These are phyloP conservation scores for Artemia sinica DNA, from an alignment of 2,888 invertebrate species.

Conservation along the genomic window DNA sequence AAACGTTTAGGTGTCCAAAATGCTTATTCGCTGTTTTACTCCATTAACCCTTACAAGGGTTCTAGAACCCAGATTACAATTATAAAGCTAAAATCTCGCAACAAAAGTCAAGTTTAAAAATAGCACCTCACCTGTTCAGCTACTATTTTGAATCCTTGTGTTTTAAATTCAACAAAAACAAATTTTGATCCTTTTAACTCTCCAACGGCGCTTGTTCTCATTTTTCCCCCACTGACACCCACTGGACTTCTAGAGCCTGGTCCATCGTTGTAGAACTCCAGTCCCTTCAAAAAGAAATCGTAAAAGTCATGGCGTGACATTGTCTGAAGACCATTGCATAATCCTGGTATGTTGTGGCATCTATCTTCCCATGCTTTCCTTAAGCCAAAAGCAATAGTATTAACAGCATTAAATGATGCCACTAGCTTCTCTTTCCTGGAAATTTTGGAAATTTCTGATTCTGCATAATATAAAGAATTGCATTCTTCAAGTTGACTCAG, in stretches of 20 bases:
- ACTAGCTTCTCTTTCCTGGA: slow-evolving; percentile 12
- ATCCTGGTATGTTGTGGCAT: slow-evolving; percentile 26
- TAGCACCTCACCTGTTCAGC: not conserved
- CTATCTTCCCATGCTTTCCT: slow-evolving; percentile 28
- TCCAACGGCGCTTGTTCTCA: not conserved
- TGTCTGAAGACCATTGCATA: slow-evolving; percentile 26
- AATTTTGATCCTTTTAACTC: not conserved
- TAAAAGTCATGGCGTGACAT: slow-evolving; percentile 27
- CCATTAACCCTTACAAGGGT: too few species aligned
- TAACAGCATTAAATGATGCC: slow-evolving; percentile 27
- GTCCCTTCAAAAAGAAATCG: slow-evolving; percentile 25
- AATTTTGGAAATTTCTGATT: slow-evolving; percentile 1
- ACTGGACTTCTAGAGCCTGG: slow-evolving; percentile 25
- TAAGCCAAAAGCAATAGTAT: slow-evolving; percentile 28
- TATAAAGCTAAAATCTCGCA: too few species aligned
- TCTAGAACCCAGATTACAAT: too few species aligned
- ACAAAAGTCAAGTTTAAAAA: not conserved
- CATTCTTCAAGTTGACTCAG: not conserved
- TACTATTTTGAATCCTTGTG: not conserved
- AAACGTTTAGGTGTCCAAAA: too few species aligned
- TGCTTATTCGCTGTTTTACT: too few species aligned
- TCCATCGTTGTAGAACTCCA: slow-evolving; percentile 26
- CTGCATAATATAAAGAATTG: not conserved
- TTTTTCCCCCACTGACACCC: slow-evolving; percentile 26
- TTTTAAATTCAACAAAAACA: not conserved